These are phyloP conservation scores for Pimpla rufipes DNA, from an alignment of 2,888 invertebrate species.

Conservation along the genomic window DNA sequence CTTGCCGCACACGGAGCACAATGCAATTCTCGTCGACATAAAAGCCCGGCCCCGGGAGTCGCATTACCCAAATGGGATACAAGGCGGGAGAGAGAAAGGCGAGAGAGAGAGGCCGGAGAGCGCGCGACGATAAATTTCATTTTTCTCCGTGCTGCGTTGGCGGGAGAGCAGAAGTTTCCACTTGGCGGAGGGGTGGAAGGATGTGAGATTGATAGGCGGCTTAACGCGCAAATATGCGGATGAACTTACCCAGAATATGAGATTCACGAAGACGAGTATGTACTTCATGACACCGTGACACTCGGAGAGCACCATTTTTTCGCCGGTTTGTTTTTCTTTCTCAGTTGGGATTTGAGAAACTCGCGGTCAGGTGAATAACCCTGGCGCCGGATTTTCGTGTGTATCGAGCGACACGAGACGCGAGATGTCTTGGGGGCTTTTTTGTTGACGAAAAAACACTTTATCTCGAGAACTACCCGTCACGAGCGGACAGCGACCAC, in stretches of 20 bases:
- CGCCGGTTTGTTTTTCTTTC: constrained; percentile 44
- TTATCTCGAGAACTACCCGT: constrained; percentile 34
- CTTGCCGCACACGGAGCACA: constrained; percentile 6
- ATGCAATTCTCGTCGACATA: constrained; percentile 30
- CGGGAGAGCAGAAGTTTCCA: constrained; percentile 41
- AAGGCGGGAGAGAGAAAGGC: neutral
- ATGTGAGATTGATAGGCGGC: neutral
- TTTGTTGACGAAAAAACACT: constrained; percentile 1
- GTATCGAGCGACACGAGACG: neutral
- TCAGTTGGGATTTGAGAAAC: constrained; percentile 20
- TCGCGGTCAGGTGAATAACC: neutral
- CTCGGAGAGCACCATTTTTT: constrained; percentile 89
- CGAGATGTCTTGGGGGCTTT: constrained; percentile 8
- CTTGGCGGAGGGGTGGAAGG: constrained; percentile 2
- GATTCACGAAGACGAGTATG: constrained; percentile 90
- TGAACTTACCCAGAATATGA: constrained; percentile 91
- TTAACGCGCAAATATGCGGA: constrained; percentile 14
- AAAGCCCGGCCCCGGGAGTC: neutral
- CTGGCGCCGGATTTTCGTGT: neutral
- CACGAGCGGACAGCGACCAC: constrained; percentile 9
- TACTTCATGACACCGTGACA: constrained; percentile 91
- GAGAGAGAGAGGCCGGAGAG: neutral
- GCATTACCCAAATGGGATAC: neutral
- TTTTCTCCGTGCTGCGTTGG: constrained; percentile 32
- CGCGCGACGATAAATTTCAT: constrained; percentile 29